Percentiles rank a stretch among this genome's conserved stretches.
These are phyloP conservation scores for Biston stratarius DNA, from an alignment of 2,888 invertebrate genomes.

Conservation along the genomic window DNA sequence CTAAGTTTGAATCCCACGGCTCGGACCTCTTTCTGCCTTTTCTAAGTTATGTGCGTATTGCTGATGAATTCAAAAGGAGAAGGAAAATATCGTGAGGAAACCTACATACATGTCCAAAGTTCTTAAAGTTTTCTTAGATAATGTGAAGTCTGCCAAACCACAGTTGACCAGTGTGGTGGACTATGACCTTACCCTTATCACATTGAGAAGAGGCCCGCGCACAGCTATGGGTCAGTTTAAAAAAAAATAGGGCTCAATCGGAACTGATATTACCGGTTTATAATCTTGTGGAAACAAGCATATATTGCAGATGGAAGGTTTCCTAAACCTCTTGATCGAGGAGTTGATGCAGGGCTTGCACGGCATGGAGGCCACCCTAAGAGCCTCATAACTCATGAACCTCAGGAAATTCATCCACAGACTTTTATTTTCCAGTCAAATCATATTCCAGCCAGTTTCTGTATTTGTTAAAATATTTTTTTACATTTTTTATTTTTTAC, in stretches of 20 bases:
- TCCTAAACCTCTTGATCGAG: constrained; percentile 49
- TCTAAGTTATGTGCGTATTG: too few relatives aligned
- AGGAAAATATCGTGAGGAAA: too few relatives aligned
- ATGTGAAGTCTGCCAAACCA: too few relatives aligned
- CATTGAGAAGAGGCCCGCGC: too few relatives aligned
- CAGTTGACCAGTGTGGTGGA: too few relatives aligned
- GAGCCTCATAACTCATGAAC: constrained; percentile 24
- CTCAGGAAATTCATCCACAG: constrained; percentile 41
- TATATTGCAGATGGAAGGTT: constrained; percentile 57
- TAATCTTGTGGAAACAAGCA: constrained; percentile 51
- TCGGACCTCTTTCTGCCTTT: too few relatives aligned
- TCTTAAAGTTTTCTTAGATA: too few relatives aligned
- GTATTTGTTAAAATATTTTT: not conserved
- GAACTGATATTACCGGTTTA: constrained; percentile 56
- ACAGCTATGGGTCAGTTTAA: too few relatives aligned
- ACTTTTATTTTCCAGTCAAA: constrained; percentile 15
- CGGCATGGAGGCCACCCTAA: constrained; percentile 32
- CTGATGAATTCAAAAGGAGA: too few relatives aligned
- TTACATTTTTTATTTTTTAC: constrained; percentile 1
- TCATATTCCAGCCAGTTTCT: constrained; percentile 26
- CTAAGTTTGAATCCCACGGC: too few relatives aligned
- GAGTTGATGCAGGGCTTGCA: constrained; percentile 32
- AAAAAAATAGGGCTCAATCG: not conserved
- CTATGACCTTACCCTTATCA: too few relatives aligned
- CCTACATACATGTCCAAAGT: too few relatives aligned